Percentiles rank a stretch among this genome's conserved stretches.
Evolutionary conservation across 2,113 vertebrate species (phyloP).

Genomic region (Chascanopsetta lugubris): DNA sequence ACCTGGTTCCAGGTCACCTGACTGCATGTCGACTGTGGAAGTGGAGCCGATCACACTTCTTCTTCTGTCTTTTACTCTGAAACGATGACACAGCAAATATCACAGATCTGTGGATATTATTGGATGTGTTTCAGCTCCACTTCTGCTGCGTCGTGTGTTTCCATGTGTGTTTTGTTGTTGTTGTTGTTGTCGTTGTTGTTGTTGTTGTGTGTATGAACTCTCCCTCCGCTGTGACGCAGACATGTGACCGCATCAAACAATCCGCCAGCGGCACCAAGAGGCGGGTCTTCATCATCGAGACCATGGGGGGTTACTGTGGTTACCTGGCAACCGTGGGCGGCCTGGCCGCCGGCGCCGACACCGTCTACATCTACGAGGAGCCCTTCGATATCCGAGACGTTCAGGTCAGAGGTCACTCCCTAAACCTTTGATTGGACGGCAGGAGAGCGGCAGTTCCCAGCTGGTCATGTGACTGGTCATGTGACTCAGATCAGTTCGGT

Average conservation of each 20-base stretch:
- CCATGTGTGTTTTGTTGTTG: too few relatives aligned
- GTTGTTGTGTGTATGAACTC: background rate
- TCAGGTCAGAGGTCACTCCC: conserved; percentile 83
- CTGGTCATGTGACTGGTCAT: too few relatives aligned
- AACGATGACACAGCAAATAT: too few relatives aligned
- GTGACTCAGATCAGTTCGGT: too few relatives aligned
- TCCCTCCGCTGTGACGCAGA: conserved; percentile 77
- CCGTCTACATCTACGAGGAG: conserved; percentile 96
- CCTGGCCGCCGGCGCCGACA: conserved; percentile 91
- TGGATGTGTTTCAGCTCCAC: background rate
- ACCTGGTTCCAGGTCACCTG: too few relatives aligned
- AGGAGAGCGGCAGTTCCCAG: too few relatives aligned
- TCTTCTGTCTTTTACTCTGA: too few relatives aligned
- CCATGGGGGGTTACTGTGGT: conserved; percentile 97
- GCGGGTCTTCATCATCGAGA: conserved; percentile 97
- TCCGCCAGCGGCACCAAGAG: conserved; percentile 96
- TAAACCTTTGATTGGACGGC: background rate
- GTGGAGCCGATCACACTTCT: too few relatives aligned
- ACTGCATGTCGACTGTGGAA: too few relatives aligned
- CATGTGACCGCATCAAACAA: conserved; percentile 97
- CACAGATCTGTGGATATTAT: too few relatives aligned
- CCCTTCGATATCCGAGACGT: conserved; percentile 94
- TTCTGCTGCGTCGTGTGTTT: background rate
- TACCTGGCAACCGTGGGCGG: conserved; percentile 96
- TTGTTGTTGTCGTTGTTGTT: background rate